These are phyloP conservation scores for Oryzias celebensis DNA, from an alignment of 2,113 vertebrate genomes.

Conservation along the genomic window DNA sequence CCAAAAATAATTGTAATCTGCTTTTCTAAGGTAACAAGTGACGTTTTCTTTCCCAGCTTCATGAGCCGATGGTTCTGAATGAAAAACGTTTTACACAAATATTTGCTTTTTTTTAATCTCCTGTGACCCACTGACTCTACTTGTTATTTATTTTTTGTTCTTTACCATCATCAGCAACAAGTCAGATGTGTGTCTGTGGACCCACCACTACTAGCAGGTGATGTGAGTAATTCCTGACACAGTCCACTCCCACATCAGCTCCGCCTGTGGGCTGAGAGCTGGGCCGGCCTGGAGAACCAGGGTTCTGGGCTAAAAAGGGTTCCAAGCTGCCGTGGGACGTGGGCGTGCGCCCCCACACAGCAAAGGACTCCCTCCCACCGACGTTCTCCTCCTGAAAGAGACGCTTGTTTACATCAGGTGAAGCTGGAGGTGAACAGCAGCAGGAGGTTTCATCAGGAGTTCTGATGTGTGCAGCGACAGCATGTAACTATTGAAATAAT, in stretches of 20 bases:
- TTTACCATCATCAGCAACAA: background rate
- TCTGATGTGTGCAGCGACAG: too few species aligned
- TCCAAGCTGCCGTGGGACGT: conserved; percentile 28
- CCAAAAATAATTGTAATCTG: too few species aligned
- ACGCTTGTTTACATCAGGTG: conserved; percentile 15
- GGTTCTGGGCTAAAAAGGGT: conserved; percentile 48
- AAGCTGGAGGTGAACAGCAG: background rate
- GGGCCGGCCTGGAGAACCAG: conserved; percentile 40
- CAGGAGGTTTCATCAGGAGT: background rate
- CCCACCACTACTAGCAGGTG: conserved; percentile 21
- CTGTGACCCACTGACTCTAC: too few species aligned
- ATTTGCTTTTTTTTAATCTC: too few species aligned
- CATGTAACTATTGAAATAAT: too few species aligned
- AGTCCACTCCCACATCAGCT: conserved; percentile 39
- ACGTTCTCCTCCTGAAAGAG: conserved; percentile 8
- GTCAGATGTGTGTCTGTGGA: conserved; percentile 30
- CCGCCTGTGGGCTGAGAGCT: conserved; percentile 30
- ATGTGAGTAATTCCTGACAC: conserved; percentile 58
- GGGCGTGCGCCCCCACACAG: conserved; percentile 37
- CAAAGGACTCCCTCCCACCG: conserved; percentile 9
- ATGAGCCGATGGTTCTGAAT: too few species aligned
- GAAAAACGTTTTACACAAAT: too few species aligned
- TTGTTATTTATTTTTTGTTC: too few species aligned
- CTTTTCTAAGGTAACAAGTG: too few species aligned
- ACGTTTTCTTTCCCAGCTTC: too few species aligned